These are phyloP conservation scores for Stenolophus ochropezus DNA, from an alignment of 2,888 invertebrate species.

Conservation along the genomic window DNA sequence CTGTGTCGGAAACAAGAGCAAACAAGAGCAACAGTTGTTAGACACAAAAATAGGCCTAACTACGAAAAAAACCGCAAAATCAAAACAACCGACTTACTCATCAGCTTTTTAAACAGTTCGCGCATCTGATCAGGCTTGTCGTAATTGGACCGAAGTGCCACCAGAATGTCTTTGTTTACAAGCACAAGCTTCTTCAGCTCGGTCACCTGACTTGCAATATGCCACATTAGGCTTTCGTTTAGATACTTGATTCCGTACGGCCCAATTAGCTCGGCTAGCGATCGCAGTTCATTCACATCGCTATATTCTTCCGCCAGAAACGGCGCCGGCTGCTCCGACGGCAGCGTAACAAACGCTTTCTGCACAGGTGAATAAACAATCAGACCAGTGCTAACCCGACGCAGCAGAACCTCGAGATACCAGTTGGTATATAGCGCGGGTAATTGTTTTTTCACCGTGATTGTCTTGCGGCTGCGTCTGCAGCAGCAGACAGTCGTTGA, in stretches of 20 bases:
- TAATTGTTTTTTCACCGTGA: conserved; percentile 97
- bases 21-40: too few relatives aligned
- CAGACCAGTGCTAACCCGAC: conserved; percentile 94
- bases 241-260: conserved; percentile 98
- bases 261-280: conserved; percentile 96
- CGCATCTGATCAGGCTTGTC: conserved; percentile 99
- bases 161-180: conserved; percentile 93
- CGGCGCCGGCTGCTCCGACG: conserved; percentile 92
- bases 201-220: conserved; percentile 97
- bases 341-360: conserved; percentile 95
- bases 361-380: conserved; percentile 98
- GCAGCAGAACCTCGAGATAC: conserved; percentile 87
- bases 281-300: conserved; percentile 94
- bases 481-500: conserved; percentile 97
- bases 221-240: conserved; percentile 98
- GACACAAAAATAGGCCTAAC: too few relatives aligned
- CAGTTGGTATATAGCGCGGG: conserved; percentile 95
- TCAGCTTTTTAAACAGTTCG: conserved; percentile 92
- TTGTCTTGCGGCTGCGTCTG: conserved; percentile 97
- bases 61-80: too few relatives aligned
- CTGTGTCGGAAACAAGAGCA: too few relatives aligned
- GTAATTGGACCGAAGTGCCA: conserved; percentile 94
- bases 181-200: conserved; percentile 95
- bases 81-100: too few relatives aligned
- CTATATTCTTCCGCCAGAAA: conserved; percentile 99